Evolutionary conservation across 2,113 vertebrate genomes (phyloP).

Genomic region (Cacatua alba): DNA sequence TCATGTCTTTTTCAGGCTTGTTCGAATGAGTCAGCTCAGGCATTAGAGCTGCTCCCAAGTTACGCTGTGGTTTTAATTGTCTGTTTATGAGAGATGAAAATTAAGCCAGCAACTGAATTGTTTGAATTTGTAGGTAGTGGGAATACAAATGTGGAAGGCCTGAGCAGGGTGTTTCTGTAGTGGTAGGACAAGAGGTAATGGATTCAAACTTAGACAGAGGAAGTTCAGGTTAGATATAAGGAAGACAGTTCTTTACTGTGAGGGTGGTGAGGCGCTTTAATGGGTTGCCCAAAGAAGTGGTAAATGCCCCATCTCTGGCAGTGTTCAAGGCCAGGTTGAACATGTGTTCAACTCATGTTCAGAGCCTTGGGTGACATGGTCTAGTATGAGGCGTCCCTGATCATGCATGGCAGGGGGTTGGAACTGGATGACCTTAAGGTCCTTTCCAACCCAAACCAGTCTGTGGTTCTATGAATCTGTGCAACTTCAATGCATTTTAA

Average conservation of each 20-base stretch:
- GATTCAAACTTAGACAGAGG: background rate
- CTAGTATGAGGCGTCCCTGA: background rate
- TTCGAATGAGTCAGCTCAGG: slow-evolving; percentile 10
- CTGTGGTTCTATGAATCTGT: background rate
- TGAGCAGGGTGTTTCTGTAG: background rate
- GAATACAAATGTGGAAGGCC: background rate
- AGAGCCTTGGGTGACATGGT: background rate
- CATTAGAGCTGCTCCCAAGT: background rate
- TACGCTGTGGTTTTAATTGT: background rate
- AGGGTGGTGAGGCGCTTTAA: background rate
- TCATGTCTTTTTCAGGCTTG: background rate
- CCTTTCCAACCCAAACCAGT: background rate
- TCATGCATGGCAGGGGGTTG: background rate
- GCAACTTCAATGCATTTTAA: background rate
- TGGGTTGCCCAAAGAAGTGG: background rate
- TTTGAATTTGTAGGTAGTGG: background rate
- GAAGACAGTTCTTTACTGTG: background rate
- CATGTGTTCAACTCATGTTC: background rate
- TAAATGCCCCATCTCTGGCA: background rate
- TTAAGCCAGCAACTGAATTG: background rate
- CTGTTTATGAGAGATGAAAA: background rate
- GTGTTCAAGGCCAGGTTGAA: background rate
- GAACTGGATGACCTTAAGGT: background rate
- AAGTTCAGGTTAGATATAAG: background rate
- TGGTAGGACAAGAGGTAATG: background rate